Conservation (phyloP, 2,113 vertebrate species). For the Mesitornis unicolor region DNA sequence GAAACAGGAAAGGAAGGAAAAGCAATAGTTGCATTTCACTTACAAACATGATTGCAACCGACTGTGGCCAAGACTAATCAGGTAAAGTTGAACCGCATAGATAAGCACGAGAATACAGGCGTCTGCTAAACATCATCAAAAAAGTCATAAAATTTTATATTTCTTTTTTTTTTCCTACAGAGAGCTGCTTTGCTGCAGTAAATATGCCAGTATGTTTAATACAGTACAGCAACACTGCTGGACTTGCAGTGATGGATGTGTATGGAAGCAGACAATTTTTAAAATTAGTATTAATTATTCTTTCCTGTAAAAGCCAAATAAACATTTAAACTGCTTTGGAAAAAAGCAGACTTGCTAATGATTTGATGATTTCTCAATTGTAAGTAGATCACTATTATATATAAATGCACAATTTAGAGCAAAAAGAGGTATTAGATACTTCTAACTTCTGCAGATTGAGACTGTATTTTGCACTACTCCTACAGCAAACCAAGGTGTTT, state of each 20-base stretch:
- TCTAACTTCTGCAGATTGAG: background rate
- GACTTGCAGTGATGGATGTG: background rate
- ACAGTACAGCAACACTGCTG: background rate
- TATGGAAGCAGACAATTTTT: background rate
- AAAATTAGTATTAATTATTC: background rate
- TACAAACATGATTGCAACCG: background rate
- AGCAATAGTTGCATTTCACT: background rate
- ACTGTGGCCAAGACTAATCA: background rate
- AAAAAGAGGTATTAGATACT: background rate
- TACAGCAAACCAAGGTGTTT: background rate
- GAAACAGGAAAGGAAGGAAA: conserved; percentile 25
- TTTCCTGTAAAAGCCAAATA: background rate
- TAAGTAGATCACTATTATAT: background rate
- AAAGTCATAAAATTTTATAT: background rate
- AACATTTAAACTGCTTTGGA: background rate
- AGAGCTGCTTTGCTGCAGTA: background rate
- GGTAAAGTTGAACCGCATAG: background rate
- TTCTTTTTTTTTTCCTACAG: background rate
- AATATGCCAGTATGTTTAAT: background rate
- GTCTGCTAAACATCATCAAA: background rate
- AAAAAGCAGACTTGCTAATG: background rate
- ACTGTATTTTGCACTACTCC: background rate
- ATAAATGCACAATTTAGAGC: background rate
- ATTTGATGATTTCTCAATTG: background rate
- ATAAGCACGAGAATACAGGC: background rate